Evolutionary conservation across 2,113 vertebrate species (phyloP), one percentile per base, ranked within the genome.

Genomic region (Orcinus orca): DNA sequence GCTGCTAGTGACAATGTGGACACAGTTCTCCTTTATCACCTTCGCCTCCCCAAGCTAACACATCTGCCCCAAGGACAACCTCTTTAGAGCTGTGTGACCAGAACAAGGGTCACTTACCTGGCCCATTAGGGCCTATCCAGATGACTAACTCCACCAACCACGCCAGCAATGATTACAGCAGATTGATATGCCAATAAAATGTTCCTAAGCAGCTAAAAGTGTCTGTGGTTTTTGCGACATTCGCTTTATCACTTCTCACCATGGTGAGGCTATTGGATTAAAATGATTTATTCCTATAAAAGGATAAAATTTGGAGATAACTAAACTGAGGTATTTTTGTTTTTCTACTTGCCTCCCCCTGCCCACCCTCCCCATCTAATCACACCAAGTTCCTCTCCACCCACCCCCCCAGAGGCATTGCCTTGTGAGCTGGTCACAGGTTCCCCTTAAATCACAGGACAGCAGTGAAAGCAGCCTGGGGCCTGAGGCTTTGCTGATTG

Each of bases 391-490:
- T 93, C 71, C 20, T 93, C 68, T 84, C 53, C 31, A 33, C 26
- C 47, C 50, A 8, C 18, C 1, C 13, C 15, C 5, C 20, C 2
- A 1, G 15, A 83, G n/a, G 33, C 41, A 25, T n/a, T 44, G 1
- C 58, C 53, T 91, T 84, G 58, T 84, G 63, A 90, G 38, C 23
- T 8, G 13, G 55, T 31, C 82, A 29, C 58, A 33, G 67, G 15
- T 23, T 62, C 13, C 12, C 14, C 68, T 81, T 8, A 71, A 77
- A 11, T 86, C 47, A 50, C 47, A n/a, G 50, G 21, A 31, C 70
- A 74, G 60, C 7, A 5, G 12, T 23, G 38, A 70, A 36, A 79
- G 68, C 36, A 62, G 15, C 33, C 68, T n/a, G 15, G 44, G 33
- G 44, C 33, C 36, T 13, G 36, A 31, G 63, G 36, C 47, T 95